Percentiles rank a stretch among this genome's conserved stretches.
phyloP scores from a whole-genome alignment of 2,113 vertebrate species.

The Turdus rufiventris region DNA sequence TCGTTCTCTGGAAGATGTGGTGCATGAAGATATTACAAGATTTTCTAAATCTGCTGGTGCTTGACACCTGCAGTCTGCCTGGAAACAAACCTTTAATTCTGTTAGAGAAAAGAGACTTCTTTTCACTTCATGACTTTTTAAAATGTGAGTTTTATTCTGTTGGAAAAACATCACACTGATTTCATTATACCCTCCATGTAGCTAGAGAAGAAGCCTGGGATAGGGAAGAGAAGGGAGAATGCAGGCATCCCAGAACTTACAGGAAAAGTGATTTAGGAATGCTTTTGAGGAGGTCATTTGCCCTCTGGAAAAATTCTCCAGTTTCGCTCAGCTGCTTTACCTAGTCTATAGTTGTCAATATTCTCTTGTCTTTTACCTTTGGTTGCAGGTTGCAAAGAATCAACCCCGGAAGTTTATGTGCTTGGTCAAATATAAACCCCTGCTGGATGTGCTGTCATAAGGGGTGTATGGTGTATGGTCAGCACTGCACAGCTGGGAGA shows the following conservation, averaged over 20 bases:
- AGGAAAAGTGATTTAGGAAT: neutral
- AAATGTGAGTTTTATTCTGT: neutral
- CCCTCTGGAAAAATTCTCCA: neutral
- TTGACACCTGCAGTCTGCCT: neutral
- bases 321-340: neutral
- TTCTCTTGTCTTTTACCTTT: neutral
- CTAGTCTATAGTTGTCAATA: neutral
- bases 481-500: neutral
- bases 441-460: accelerated
- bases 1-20: neutral
- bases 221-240: neutral
- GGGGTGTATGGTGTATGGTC: accelerated
- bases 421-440: neutral
- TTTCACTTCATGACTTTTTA: neutral
- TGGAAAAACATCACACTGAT: neutral
- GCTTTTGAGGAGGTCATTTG: accelerated
- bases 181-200: neutral
- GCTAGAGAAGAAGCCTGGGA: neutral
- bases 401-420: neutral
- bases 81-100: neutral
- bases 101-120: neutral
- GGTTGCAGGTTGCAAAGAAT: neutral
- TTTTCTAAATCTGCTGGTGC: neutral
- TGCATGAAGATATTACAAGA: neutral
- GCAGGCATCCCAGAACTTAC: neutral